Base-by-base conservation (phyloP, 2,113 vertebrate species). In the Craseonycteris thonglongyai region DNA sequence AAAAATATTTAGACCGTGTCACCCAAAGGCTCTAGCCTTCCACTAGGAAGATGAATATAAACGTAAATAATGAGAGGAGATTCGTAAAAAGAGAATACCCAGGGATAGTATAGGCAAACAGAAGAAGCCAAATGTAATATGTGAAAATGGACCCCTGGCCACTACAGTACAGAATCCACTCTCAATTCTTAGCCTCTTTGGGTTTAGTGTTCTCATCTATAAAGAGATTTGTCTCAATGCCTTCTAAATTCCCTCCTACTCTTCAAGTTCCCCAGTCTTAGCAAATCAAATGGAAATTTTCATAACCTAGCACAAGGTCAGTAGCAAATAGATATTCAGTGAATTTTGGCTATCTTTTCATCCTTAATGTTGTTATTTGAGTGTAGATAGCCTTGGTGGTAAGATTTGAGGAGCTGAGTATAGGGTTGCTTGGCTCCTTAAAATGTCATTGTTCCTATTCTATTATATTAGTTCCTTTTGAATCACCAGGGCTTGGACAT, bases 191-290 rank as follows among this genome's bases (percentile, higher is more conserved):
- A 45, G 19, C 7, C 2, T 54, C 24, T 59, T 63, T 65, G 24
- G 13, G 5, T 68, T 93, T 86, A 61, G 16, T 61, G 72, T 95
- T 40, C 68, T 93, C 22, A 74, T 35, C 10, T 84, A 30, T 49
- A 72, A 65, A 75, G 6, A 40, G 30, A 45, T 19, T 71, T 8
- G 13, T n/a, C 51, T 79, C 22, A 30, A 0, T 24, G 18, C 6
- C 74, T 30, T 45, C 40, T 66, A 59, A 66, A 40, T 72, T 76
- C 3, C 11, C n/a, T 28, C 47, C 1, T 3, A 28, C 0, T 76
- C 30, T 9, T 84, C 33, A 85, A 63, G 21, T 35, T 45, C 24
- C 42, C 54, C 33, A 13, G n/a, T 54, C 24, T 35, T 61, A 30
- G 2, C 33, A 75, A 74, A 78, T 74, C 47, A 51, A 61, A 63